These are phyloP conservation scores for Wasmannia auropunctata DNA, from an alignment of 1,140 invertebrate genomes.

Conservation along the genomic window DNA sequence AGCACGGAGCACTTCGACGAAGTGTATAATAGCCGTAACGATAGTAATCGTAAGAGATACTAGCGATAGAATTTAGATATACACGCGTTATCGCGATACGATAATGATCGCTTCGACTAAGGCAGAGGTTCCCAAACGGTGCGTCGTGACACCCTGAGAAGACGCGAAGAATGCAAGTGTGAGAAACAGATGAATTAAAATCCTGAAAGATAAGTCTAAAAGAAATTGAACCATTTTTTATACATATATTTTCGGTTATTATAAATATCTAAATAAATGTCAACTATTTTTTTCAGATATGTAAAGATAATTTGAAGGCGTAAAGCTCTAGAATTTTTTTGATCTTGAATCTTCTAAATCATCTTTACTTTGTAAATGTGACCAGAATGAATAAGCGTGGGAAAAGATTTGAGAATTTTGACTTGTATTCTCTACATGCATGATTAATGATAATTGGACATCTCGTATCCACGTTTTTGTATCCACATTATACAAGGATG, in stretches of 20 bases:
- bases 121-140: constrained; percentile 23
- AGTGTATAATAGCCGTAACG: constrained; percentile 30
- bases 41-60: constrained; percentile 48
- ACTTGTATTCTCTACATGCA: neutral
- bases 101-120: constrained; percentile 45
- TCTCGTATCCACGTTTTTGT: neutral
- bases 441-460: neutral
- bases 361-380: neutral
- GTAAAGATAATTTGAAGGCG: neutral
- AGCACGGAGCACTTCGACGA: neutral
- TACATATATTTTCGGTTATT: neutral
- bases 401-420: neutral
- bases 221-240: neutral
- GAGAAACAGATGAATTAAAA: neutral
- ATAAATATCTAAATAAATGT: constrained; percentile 7
- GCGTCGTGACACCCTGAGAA: neutral
- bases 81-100: constrained; percentile 31
- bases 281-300: neutral
- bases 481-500: neutral
- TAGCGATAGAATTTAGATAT: constrained; percentile 49
- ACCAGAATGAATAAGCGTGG: neutral
- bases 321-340: neutral
- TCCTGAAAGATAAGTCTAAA: neutral
- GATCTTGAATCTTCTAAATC: neutral
- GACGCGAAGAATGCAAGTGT: neutral